Base-by-base conservation (phyloP, 2,797 vertebrate genomes). In the Pelobates cultripes region DNA sequence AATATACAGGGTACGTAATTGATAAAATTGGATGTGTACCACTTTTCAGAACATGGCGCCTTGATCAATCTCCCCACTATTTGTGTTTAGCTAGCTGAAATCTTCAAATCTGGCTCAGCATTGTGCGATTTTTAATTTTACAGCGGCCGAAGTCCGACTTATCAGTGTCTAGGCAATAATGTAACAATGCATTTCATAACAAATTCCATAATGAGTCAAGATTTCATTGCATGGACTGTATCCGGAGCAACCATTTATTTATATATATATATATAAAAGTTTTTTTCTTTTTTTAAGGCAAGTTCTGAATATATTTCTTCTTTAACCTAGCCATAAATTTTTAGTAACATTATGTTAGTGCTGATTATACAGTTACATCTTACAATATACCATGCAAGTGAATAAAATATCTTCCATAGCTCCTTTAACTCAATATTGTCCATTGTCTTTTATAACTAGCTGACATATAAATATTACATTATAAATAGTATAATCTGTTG, bases 391-490 rank as follows among this genome's bases (percentile, higher is more conserved):
- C 72, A 78, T 83, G 41, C 40, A 64, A 69, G 73, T 45, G 45
- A 75, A 17, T 53, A 63, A 75, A 55, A 66, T 66, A 51, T 66
- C 73, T 53, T 55, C 47, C 45, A 64, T 70, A 51, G 9, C 7
- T 73, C 66, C 17, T 70, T 78, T 64, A 70, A 43, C 44, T 71
- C n/a, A 42, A 42, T 28, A n/a, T 53, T 42, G 60, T 64, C 70
- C 53, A 28, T 28, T 44, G n/a, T 6, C 53, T 72, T 55, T 63
- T 42, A 57, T 73, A 76, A 3, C 41, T 75, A 84, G n/a, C 14
- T 42, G 64, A 66, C 77, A 76, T 76, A 79, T 84, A 84, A 79
- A 79, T 84, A 84, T 75, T 70, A 84, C 82, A 84, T 79, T 84
- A 84, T 84, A 84, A 84, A 84, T 84, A 84, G 78, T 75, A 79